Evolutionary conservation across 2,797 vertebrate species (phyloP).

Genomic region (Crax fasciolata): DNA sequence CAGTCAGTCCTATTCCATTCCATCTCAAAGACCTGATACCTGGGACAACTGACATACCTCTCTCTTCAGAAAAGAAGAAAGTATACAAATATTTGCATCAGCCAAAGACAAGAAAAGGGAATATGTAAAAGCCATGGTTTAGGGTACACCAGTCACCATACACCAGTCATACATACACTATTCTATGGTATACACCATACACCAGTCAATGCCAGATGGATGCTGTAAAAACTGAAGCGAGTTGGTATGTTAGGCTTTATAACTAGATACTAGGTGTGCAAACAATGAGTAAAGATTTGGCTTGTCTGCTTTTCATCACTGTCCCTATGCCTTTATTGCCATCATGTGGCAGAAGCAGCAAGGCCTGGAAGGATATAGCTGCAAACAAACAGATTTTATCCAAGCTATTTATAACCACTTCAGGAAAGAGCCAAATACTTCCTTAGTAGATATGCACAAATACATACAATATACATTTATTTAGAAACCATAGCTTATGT

Average conservation of each 20-base stretch:
- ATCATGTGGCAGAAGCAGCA: constrained; percentile 63
- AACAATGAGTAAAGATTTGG: neutral
- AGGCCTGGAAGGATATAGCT: neutral
- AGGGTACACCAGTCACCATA: neutral
- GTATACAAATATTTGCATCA: neutral
- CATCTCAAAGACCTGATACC: neutral
- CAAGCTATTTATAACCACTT: constrained; percentile 34
- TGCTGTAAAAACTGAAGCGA: neutral
- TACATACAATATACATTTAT: neutral
- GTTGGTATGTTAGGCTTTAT: neutral
- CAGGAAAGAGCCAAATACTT: constrained; percentile 7
- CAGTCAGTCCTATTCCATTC: neutral
- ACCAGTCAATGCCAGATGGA: neutral
- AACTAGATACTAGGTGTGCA: neutral
- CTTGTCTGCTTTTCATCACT: neutral
- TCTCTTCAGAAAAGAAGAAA: neutral
- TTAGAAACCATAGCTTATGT: constrained; percentile 35
- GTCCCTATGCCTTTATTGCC: constrained; percentile 64
- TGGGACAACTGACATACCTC: neutral
- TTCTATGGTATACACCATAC: neutral
- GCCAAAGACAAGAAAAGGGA: neutral
- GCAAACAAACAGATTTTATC: constrained; percentile 44
- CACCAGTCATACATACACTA: neutral
- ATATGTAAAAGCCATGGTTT: neutral
- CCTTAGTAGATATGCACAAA: neutral